Conservation (phyloP, 2,113 vertebrate species). For the Pyxicephalus adspersus region DNA sequence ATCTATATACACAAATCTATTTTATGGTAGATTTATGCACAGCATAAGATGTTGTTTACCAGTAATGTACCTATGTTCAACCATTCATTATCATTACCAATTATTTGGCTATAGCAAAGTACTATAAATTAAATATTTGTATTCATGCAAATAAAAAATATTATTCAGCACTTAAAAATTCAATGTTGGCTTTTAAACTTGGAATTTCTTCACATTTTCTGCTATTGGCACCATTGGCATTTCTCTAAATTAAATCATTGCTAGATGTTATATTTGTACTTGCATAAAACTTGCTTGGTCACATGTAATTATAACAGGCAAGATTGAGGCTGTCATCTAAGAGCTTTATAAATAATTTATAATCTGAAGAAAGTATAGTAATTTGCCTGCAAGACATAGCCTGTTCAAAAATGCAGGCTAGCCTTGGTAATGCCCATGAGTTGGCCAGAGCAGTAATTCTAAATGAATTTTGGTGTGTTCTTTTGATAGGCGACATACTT, state of each 20-base stretch:
- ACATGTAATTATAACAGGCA: conserved; percentile 11
- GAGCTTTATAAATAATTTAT: conserved; percentile 36
- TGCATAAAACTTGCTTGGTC: background rate
- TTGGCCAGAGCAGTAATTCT: background rate
- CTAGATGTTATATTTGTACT: conserved; percentile 13
- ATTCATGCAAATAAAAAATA: too few species aligned
- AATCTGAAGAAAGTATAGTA: conserved; percentile 7
- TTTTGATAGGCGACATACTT: background rate
- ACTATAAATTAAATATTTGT: too few species aligned
- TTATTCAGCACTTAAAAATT: too few species aligned
- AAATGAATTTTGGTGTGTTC: background rate
- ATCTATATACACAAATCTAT: too few species aligned
- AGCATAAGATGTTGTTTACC: too few species aligned
- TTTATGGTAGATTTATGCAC: too few species aligned
- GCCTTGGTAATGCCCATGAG: conserved; percentile 25
- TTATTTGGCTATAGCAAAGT: too few species aligned
- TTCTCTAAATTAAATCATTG: background rate
- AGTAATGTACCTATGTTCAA: too few species aligned
- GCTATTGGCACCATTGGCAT: background rate
- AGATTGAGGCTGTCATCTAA: background rate
- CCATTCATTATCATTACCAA: too few species aligned
- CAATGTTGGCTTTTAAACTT: too few species aligned
- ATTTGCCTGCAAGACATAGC: conserved; percentile 23
- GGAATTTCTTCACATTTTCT: background rate
- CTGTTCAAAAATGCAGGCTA: conserved; percentile 35